phyloP scores from a whole-genome alignment of 2,113 vertebrate species.

The Columba livia region DNA sequence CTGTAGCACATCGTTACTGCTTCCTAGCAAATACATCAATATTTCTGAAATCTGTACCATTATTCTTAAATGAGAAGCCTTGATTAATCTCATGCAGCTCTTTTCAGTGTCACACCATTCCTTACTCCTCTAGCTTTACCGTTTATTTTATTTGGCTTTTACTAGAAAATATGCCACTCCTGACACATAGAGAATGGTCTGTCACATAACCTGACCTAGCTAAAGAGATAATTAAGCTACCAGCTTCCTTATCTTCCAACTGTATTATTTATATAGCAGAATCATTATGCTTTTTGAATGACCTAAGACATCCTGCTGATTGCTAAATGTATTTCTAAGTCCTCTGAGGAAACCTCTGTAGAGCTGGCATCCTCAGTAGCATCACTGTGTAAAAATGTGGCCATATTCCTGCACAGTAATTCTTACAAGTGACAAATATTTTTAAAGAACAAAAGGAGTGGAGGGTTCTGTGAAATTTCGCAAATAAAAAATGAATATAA shows the following conservation, averaged over 20 bases:
- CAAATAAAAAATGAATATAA: not conserved
- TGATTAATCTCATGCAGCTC: not conserved
- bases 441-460: not conserved
- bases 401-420: not conserved
- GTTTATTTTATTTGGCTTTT: constrained; percentile 13
- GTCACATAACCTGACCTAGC: not conserved
- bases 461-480: not conserved
- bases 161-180: not conserved
- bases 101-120: not conserved
- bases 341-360: not conserved
- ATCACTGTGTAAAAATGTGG: not conserved
- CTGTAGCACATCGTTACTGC: not conserved
- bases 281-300: not conserved
- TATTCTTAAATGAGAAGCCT: not conserved
- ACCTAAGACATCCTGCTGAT: not conserved
- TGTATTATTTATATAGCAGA: not conserved
- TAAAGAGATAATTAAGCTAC: not conserved
- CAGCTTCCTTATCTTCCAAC: not conserved
- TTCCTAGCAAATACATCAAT: not conserved
- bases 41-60: not conserved
- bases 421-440: not conserved
- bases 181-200: not conserved
- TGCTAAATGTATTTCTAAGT: not conserved
- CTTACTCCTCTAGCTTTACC: not conserved
- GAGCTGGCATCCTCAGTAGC: not conserved